Base-by-base conservation (phyloP, 2,797 vertebrate species). In the Distichodus sexfasciatus region DNA sequence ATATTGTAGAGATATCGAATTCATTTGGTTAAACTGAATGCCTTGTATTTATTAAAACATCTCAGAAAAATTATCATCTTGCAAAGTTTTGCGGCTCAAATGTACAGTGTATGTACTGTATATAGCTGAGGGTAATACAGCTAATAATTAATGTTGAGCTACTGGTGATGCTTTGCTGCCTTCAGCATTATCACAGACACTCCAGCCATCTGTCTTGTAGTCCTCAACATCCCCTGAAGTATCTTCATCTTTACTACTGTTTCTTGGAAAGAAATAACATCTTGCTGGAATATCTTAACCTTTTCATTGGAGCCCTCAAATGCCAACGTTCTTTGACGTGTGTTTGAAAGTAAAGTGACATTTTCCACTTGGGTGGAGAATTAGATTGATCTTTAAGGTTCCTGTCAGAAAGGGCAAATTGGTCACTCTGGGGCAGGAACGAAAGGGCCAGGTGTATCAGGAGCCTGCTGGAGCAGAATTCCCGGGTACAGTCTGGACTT, bases 261-360 rank as follows among this genome's bases (percentile, higher is more conserved):
- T n/a, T 55, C 41, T 53, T 64, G 10, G 43, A 71, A 33, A 71
- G 57, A 62, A 55, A 70, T n/a, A 73, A 91, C 88, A 90, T 90
- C 89, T 90, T n/a, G 87, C 89, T 86, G 84, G 92, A 94, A 94
- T 94, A 93, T 90, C 90, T 91, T 93, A 94, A 93, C 93, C 92
- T 95, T 95, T 94, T 91, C 87, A 88, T 77, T 86, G 88, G 89
- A 92, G 91, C 90, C 87, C 88, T 91, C 87, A 93, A 94, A 94
- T 93, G 93, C 91, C 93, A 93, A 91, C 90, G 88, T 92, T 92
- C 88, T 88, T 85, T 91, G 82, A 90, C 88, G 86, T 92, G 85
- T 84, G 86, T 86, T 74, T 81, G 89, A 87, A 89, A 87, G 87
- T 89, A 91, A 86, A 59, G 81, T 93, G 91, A 93, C 91, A 93